Evolutionary conservation across 92 coral and sea anemone species (phyloP).

Genomic region (Zoanthus gigantus): DNA sequence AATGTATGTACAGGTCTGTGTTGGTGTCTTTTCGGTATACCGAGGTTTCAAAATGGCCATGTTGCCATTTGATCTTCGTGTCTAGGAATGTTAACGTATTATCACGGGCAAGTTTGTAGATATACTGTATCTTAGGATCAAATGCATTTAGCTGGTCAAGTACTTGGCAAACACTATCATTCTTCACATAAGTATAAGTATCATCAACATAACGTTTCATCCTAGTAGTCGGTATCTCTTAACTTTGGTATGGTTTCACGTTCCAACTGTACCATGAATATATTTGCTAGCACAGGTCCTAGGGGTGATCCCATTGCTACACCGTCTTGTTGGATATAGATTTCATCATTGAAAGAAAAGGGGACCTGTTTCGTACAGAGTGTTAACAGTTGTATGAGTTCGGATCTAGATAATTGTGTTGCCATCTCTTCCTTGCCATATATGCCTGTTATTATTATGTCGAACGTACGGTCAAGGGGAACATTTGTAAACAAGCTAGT

Average conservation of each 20-base stretch:
- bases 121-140: conserved; percentile 1
- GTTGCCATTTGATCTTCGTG: neutral
- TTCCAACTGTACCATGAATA: neutral
- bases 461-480: neutral
- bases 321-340: conserved; percentile 12
- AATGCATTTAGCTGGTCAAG: neutral
- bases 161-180: neutral
- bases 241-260: neutral
- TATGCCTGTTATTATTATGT: neutral
- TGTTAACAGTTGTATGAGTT: neutral
- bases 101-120: neutral
- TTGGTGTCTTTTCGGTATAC: neutral
- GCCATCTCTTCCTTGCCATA: neutral
- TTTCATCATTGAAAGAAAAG: conserved; percentile 5
- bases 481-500: neutral
- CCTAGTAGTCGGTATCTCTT: neutral
- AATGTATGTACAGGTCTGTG: conserved; percentile 23
- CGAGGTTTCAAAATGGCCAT: neutral
- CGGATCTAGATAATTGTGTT: neutral
- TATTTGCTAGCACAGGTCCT: neutral
- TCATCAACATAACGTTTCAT: conserved; percentile 24
- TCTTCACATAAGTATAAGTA: conserved; percentile 16
- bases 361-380: conserved; percentile 22
- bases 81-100: conserved; percentile 24
- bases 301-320: conserved; percentile 38